Percentiles rank a stretch among this genome's conserved stretches.
Conservation (phyloP, 2,888 invertebrate species). For the Nysson spinosus region DNA sequence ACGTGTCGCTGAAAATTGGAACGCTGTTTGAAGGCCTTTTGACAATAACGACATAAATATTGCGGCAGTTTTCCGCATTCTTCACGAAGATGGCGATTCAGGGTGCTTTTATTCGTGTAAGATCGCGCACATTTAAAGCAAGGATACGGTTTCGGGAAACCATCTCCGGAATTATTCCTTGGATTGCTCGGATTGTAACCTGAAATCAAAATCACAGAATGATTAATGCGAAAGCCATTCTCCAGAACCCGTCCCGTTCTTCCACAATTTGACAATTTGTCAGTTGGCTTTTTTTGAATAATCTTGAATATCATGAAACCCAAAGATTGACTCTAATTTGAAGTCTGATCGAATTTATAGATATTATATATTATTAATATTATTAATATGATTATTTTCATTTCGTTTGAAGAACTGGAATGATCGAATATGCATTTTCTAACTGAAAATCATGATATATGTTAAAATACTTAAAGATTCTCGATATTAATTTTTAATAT, state of each 20-base stretch:
- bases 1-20: conserved; percentile 70
- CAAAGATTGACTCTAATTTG: too few relatives aligned
- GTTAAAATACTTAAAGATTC: too few relatives aligned
- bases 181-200: conserved; percentile 8
- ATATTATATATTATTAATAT: too few relatives aligned
- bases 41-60: conserved; percentile 70
- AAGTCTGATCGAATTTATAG: too few relatives aligned
- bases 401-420: too few relatives aligned
- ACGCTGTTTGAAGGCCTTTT: conserved; percentile 67
- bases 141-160: conserved; percentile 42
- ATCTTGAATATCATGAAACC: too few relatives aligned
- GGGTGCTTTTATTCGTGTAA: conserved; percentile 82
- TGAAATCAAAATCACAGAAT: conserved; percentile 41
- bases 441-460: too few relatives aligned
- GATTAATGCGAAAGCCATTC: conserved; percentile 9
- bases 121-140: conserved; percentile 68
- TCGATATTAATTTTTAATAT: too few relatives aligned
- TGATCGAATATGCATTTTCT: too few relatives aligned
- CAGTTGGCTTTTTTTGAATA: too few relatives aligned
- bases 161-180: conserved; percentile 25
- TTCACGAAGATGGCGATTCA: conserved; percentile 73
- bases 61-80: conserved; percentile 74
- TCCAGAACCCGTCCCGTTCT: neutral
- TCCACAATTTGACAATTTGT: conserved; percentile 10
- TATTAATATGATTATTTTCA: too few relatives aligned